These are phyloP conservation scores for Papilio helenus DNA, from an alignment of 1,140 invertebrate genomes.

Conservation along the genomic window DNA sequence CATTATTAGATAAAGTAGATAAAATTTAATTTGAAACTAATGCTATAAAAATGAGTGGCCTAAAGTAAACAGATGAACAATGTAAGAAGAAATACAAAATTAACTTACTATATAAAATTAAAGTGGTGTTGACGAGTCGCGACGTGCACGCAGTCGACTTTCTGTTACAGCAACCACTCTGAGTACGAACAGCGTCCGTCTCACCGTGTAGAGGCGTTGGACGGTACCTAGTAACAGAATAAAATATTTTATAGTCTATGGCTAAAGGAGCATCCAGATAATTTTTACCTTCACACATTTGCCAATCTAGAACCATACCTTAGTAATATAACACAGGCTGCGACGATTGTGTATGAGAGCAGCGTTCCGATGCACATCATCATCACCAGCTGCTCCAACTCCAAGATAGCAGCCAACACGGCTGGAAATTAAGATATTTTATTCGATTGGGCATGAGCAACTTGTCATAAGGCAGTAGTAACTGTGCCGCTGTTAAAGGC, in stretches of 20 bases:
- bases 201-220: not conserved
- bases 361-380: conserved; percentile 98
- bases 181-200: not conserved
- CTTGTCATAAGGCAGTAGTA: not conserved
- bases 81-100: not conserved
- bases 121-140: conserved; percentile 44
- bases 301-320: conserved; percentile 79
- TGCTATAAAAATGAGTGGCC: no score
- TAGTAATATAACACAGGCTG: conserved; percentile 92
- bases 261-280: not conserved
- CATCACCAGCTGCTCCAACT: conserved; percentile 92
- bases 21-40: no score
- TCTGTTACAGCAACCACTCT: conserved; percentile 43
- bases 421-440: conserved; percentile 80
- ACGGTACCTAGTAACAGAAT: conserved; percentile 28
- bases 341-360: conserved; percentile 95
- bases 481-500: not conserved
- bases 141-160: conserved; percentile 43
- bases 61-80: not conserved
- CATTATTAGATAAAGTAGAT: no score
- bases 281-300: not conserved
- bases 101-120: conserved; percentile 58
- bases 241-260: not conserved
- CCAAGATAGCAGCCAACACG: conserved; percentile 91
- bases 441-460: not conserved